phyloP scores from a whole-genome alignment of 2,888 invertebrate genomes.

The Sceliomorpha sp. region DNA sequence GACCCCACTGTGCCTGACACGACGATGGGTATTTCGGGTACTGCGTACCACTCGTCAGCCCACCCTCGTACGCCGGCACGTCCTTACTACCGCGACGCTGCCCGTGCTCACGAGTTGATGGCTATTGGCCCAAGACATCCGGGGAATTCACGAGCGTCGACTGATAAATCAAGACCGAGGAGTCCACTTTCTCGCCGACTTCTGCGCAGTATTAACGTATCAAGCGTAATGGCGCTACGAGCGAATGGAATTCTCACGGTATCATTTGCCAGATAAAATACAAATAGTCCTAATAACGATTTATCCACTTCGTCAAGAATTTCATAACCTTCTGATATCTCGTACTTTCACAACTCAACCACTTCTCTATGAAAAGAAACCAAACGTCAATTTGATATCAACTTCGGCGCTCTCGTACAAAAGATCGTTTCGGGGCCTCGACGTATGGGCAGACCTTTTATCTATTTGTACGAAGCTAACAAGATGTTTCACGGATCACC shows the following conservation, averaged over 20 bases:
- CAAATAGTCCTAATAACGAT: too few species aligned
- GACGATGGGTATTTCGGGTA: slow-evolving; percentile 78
- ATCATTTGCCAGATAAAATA: too few species aligned
- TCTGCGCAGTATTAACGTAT: too few species aligned
- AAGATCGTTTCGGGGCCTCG: slow-evolving; percentile 35
- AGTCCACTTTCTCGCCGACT: slow-evolving; percentile 12
- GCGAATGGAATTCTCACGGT: too few species aligned
- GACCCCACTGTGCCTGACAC: slow-evolving; percentile 76
- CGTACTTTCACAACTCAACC: too few species aligned
- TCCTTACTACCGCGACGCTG: slow-evolving; percentile 53
- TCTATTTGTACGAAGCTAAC: slow-evolving; percentile 65
- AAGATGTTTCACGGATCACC: slow-evolving; percentile 77
- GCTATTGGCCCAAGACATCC: slow-evolving; percentile 20
- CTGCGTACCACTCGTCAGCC: slow-evolving; percentile 79
- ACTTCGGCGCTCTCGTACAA: not conserved
- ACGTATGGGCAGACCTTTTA: slow-evolving; percentile 37
- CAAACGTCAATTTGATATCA: too few species aligned
- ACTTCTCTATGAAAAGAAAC: too few species aligned
- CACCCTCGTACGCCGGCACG: slow-evolving; percentile 70
- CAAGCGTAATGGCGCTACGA: too few species aligned
- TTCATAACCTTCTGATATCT: too few species aligned
- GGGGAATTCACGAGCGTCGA: slow-evolving; percentile 57
- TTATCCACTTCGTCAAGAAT: too few species aligned
- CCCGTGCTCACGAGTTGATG: slow-evolving; percentile 47
- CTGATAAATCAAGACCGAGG: slow-evolving; percentile 41